phyloP scores from a whole-genome alignment of 2,888 invertebrate genomes.

The Crioceris asparagi region DNA sequence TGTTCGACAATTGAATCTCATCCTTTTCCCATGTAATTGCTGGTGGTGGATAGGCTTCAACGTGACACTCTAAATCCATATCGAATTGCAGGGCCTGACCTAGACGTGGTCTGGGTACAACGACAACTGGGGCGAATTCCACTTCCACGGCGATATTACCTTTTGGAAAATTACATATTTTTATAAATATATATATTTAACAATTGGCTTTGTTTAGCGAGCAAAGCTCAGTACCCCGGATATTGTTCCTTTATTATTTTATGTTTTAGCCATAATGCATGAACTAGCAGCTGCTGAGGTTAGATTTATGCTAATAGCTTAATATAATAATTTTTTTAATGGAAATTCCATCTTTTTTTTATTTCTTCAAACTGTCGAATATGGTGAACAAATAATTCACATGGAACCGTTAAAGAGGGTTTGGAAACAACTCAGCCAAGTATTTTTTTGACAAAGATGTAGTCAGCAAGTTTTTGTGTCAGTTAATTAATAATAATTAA shows the following conservation, averaged over 20 bases:
- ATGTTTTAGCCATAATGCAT: too few relatives aligned
- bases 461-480: neutral
- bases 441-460: neutral
- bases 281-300: too few relatives aligned
- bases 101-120: slow-evolving; percentile 70
- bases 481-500: too few relatives aligned
- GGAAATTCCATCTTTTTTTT: too few relatives aligned
- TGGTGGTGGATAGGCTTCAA: slow-evolving; percentile 90
- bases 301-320: too few relatives aligned
- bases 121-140: slow-evolving; percentile 80
- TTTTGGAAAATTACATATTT: slow-evolving; percentile 11
- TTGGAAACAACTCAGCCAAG: neutral
- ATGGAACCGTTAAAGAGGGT: neutral
- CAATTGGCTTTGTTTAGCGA: neutral
- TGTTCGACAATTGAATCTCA: slow-evolving; percentile 68
- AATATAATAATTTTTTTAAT: too few relatives aligned
- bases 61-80: slow-evolving; percentile 89
- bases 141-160: slow-evolving; percentile 80
- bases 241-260: too few relatives aligned
- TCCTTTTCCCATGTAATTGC: slow-evolving; percentile 88
- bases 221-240: too few relatives aligned
- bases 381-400: too few relatives aligned
- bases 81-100: slow-evolving; percentile 87
- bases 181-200: neutral
- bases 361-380: too few relatives aligned